These are phyloP conservation scores for Harlomillsia oculata DNA, from an alignment of 1,140 invertebrate species.

Conservation along the genomic window DNA sequence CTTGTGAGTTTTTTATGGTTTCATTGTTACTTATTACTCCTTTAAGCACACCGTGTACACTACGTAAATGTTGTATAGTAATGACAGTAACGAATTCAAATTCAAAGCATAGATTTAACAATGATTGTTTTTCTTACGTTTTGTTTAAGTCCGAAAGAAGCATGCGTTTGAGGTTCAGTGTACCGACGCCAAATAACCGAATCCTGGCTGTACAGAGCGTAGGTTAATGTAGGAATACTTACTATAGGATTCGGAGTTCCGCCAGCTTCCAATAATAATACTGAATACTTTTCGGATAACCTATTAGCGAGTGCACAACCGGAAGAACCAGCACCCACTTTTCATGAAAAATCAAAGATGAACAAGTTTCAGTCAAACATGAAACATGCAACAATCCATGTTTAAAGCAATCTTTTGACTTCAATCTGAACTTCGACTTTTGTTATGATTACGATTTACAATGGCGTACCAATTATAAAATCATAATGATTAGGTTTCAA, in stretches of 20 bases:
- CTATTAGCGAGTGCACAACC: constrained; percentile 2
- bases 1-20: not conserved
- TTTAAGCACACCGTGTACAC: not conserved
- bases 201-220: constrained; percentile 37
- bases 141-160: constrained; percentile 15
- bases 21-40: not conserved
- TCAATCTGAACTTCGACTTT: too few relatives aligned
- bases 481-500: too few relatives aligned
- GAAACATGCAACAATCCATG: too few relatives aligned
- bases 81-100: not conserved
- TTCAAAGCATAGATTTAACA: not conserved
- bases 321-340: too few relatives aligned
- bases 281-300: not conserved
- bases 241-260: not conserved
- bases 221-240: constrained; percentile 1
- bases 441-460: too few relatives aligned
- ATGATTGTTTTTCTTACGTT: not conserved
- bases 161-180: constrained; percentile 50
- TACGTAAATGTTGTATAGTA: not conserved
- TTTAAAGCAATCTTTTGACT: too few relatives aligned
- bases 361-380: too few relatives aligned
- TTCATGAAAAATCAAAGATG: too few relatives aligned
- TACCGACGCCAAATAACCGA: constrained; percentile 59
- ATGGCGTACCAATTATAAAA: too few relatives aligned
- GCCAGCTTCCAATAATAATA: constrained; percentile 6